Evolutionary conservation across 2,113 vertebrate species (phyloP).

Genomic region (Periophthalmus modestus): DNA sequence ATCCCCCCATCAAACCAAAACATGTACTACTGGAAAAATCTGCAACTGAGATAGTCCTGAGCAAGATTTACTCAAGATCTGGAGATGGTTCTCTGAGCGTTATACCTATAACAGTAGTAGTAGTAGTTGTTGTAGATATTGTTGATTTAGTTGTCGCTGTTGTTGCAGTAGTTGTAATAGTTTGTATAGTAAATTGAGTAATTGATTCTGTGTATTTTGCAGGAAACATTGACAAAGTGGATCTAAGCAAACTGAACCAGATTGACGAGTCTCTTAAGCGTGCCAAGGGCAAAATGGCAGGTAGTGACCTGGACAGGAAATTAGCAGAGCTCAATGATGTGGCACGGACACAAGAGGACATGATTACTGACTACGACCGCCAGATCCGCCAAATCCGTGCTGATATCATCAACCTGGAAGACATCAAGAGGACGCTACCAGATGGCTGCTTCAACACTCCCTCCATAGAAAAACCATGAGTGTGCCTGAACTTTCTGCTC

Average conservation of each 20-base stretch:
- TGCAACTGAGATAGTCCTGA: too few species aligned
- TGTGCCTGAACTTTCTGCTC: constrained; percentile 5
- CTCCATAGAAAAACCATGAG: constrained; percentile 87
- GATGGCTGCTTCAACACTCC: constrained; percentile 96
- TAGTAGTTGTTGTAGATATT: too few species aligned
- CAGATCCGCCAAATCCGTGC: constrained; percentile 90
- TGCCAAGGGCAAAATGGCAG: constrained; percentile 88
- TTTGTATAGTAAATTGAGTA: too few species aligned
- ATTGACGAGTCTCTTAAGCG: constrained; percentile 86
- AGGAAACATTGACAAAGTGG: constrained; percentile 95
- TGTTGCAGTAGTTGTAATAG: too few species aligned
- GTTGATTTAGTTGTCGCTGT: too few species aligned
- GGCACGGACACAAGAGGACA: constrained; percentile 86
- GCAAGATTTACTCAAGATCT: too few species aligned
- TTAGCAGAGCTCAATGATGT: constrained; percentile 85
- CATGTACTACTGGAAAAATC: too few species aligned
- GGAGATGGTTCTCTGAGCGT: too few species aligned
- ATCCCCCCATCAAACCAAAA: too few species aligned
- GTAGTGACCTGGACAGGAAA: constrained; percentile 86
- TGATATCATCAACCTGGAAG: constrained; percentile 93
- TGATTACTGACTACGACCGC: constrained; percentile 87
- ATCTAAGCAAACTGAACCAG: constrained; percentile 89
- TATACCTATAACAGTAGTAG: too few species aligned
- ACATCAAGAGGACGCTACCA: constrained; percentile 94
- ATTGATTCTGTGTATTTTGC: constrained; percentile 9